These are phyloP conservation scores for Triplophysa tibetana DNA, from an alignment of 2,113 vertebrate species.

Conservation along the genomic window DNA sequence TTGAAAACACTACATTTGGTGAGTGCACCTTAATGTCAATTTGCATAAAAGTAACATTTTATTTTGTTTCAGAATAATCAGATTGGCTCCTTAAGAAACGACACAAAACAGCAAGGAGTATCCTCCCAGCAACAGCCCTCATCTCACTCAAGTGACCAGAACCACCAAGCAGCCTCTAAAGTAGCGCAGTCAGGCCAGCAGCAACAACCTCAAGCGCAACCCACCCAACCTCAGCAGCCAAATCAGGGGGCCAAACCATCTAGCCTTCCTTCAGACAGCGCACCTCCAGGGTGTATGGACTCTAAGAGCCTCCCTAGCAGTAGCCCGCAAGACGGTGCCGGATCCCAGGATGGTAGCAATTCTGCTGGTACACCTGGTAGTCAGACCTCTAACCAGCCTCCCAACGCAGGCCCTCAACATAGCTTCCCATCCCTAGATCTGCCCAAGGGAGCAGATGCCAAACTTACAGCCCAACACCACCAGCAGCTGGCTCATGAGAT, in stretches of 20 bases:
- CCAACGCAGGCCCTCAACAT: slow-evolving; percentile 80
- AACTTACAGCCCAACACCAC: slow-evolving; percentile 76
- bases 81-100: slow-evolving; percentile 83
- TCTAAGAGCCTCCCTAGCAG: slow-evolving; percentile 82
- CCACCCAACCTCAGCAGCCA: slow-evolving; percentile 70
- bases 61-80: slow-evolving; percentile 81
- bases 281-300: slow-evolving; percentile 80
- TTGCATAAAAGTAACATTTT: not conserved
- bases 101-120: slow-evolving; percentile 77
- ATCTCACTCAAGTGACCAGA: slow-evolving; percentile 84
- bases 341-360: slow-evolving; percentile 80
- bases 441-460: slow-evolving; percentile 61
- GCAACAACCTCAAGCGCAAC: slow-evolving; percentile 66
- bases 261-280: slow-evolving; percentile 83
- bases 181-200: slow-evolving; percentile 83
- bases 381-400: slow-evolving; percentile 64
- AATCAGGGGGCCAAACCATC: slow-evolving; percentile 66
- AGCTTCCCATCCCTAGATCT: slow-evolving; percentile 66
- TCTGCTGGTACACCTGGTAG: slow-evolving; percentile 80
- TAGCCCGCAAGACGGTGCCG: slow-evolving; percentile 83
- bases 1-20: not conserved
- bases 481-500: slow-evolving; percentile 86
- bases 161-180: slow-evolving; percentile 87
- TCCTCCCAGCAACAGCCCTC: slow-evolving; percentile 72
- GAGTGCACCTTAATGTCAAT: not conserved